Evolutionary conservation across 2,113 vertebrate genomes (phyloP), one percentile per base, ranked within the genome.

Genomic region (Limanda limanda): DNA sequence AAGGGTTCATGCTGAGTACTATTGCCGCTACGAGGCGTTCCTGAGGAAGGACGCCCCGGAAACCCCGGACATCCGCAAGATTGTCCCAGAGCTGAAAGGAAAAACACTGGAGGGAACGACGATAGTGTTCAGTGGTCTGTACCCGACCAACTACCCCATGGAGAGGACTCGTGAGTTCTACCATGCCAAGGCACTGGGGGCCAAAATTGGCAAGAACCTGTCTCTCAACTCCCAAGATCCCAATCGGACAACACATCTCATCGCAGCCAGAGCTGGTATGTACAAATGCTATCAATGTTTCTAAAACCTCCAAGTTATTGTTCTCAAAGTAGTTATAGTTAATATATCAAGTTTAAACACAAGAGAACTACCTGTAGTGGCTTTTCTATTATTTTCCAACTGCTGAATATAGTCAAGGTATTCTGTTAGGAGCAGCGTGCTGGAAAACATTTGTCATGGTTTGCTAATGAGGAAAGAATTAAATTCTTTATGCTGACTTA

Each of bases 151-250:
- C 87, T 97, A 97, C 80, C 96, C 98, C 0, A 93, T 99, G 85
- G 98, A 99, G 86, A 95, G 95, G 83, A 98, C 98, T 2, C 93
- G 98, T 0, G 98, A 99, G 82, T 95, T 91, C 82, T 99, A 99
- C 86, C 98, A 99, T 0, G 96, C 97, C 68, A 97, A 95, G 24
- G 95, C 97, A 0, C 95, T 99, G 35, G 98, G 98, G 17, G 97
- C 97, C 31, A 96, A 92, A 83, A 94, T 99, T 37, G 88, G 94
- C 91, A 97, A 95, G 82, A 94, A 83, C 71, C 91, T 99, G 0
- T 82, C 94, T 18, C 85, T 97, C 21, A 94, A 73, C 80, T 88
- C 93, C 1, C 94, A 96, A 61, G 95, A 95, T 65, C 95, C 96
- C 0, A 89, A 92, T 87, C 91, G 90, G 82, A 95, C 95, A 51